These are phyloP conservation scores for Anhinga anhinga DNA, from an alignment of 2,113 vertebrate genomes.

Conservation along the genomic window DNA sequence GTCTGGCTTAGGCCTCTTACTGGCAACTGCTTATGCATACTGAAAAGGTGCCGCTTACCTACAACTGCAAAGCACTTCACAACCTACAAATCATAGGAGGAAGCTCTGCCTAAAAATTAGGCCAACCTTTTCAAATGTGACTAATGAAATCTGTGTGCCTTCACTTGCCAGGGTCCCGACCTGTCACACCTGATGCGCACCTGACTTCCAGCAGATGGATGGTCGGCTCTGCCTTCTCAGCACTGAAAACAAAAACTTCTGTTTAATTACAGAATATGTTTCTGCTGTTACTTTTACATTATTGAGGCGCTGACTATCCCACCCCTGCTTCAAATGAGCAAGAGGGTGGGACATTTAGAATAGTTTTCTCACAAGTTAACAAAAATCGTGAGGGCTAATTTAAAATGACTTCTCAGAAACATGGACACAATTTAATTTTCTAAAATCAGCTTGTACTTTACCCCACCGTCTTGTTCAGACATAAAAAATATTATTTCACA, in stretches of 20 bases:
- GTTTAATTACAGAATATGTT: neutral
- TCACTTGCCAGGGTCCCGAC: neutral
- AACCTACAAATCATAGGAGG: neutral
- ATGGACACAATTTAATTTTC: neutral
- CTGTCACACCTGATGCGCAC: neutral
- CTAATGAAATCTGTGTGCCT: neutral
- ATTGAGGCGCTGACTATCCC: neutral
- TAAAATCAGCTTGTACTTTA: neutral
- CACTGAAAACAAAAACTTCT: neutral
- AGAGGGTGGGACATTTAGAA: neutral
- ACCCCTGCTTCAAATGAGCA: neutral
- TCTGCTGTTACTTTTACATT: neutral
- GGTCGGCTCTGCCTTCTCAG: neutral
- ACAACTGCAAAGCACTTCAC: neutral
- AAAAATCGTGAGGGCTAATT: neutral
- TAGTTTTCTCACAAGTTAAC: neutral
- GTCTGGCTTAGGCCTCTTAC: neutral
- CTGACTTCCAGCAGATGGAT: neutral
- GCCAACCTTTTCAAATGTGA: neutral
- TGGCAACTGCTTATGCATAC: neutral
- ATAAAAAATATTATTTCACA: neutral
- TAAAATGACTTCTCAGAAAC: neutral
- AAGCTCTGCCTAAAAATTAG: slow-evolving; percentile 8
- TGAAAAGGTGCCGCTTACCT: neutral
- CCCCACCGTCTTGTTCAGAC: neutral